Evolutionary conservation across 2,113 vertebrate genomes (phyloP).

Genomic region (Fulmarus glacialis): DNA sequence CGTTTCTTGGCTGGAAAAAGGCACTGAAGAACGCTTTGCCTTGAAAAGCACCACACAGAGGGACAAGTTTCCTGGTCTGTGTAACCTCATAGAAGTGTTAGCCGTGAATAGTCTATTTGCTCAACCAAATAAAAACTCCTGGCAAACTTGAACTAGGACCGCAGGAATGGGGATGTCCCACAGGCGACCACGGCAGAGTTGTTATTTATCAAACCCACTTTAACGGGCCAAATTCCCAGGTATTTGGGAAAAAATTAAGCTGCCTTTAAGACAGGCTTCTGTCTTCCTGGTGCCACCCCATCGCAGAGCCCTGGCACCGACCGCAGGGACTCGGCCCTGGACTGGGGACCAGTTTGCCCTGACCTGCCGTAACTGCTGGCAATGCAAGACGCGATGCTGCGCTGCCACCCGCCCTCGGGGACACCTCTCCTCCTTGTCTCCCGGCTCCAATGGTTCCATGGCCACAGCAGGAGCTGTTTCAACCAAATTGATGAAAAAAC

Average conservation of each 20-base stretch:
- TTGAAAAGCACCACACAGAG: not conserved
- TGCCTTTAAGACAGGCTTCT: not conserved
- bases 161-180: fast-evolving
- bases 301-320: not conserved
- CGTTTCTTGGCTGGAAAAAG: not conserved
- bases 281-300: not conserved
- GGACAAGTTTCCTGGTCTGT: not conserved
- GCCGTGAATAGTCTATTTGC: not conserved
- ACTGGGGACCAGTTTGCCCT: not conserved
- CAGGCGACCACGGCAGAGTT: not conserved
- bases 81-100: not conserved
- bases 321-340: not conserved
- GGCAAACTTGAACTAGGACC: not conserved
- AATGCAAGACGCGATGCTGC: fast-evolving
- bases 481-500: not conserved
- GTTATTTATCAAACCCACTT: not conserved
- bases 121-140: not conserved
- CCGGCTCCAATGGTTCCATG: not conserved
- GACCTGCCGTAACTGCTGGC: not conserved
- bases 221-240: not conserved
- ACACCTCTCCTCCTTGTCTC: not conserved
- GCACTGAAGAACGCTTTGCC: not conserved
- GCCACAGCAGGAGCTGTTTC: not conserved
- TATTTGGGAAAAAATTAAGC: not conserved
- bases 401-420: not conserved